Percentiles rank a stretch among this genome's conserved stretches.
These are phyloP conservation scores for Phrynocephalus guinanensis DNA, from an alignment of 2,797 vertebrate genomes.

Conservation along the genomic window DNA sequence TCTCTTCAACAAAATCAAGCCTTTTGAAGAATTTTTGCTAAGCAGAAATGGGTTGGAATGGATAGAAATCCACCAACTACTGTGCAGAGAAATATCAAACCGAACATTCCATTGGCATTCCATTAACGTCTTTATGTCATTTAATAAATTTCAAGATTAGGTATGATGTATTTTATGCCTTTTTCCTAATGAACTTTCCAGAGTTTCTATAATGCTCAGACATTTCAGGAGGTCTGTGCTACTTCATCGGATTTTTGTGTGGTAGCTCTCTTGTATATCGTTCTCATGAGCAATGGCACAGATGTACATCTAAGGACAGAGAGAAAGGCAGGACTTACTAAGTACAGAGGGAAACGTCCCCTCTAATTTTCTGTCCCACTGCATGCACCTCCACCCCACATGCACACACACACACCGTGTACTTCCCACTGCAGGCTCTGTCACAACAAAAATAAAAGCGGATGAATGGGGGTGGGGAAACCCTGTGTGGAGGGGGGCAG, in stretches of 20 bases:
- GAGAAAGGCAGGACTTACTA: background rate
- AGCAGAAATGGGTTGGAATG: no score
- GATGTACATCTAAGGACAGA: conserved; percentile 82
- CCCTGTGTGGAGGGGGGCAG: no score
- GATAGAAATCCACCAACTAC: background rate
- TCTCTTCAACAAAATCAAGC: no score
- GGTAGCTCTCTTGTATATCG: conserved; percentile 72
- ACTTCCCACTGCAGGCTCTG: no score
- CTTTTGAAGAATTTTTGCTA: no score
- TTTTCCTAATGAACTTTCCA: background rate
- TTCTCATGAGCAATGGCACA: conserved; percentile 83
- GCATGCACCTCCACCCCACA: no score
- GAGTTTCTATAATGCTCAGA: background rate
- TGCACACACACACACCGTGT: no score
- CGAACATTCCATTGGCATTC: background rate
- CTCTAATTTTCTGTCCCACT: no score
- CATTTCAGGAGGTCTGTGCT: conserved; percentile 36
- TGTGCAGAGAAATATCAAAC: background rate
- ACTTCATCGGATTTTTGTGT: conserved; percentile 54
- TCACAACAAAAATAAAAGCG: no score
- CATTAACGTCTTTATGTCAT: background rate
- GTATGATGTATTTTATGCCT: background rate
- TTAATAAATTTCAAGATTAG: background rate
- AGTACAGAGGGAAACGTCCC: no score
- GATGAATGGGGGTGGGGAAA: no score